A percentile compares a stretch with the other conserved stretches of the same genome.
phyloP scores from a whole-genome alignment of 2,888 invertebrate genomes.

The Tyria jacobaeae region DNA sequence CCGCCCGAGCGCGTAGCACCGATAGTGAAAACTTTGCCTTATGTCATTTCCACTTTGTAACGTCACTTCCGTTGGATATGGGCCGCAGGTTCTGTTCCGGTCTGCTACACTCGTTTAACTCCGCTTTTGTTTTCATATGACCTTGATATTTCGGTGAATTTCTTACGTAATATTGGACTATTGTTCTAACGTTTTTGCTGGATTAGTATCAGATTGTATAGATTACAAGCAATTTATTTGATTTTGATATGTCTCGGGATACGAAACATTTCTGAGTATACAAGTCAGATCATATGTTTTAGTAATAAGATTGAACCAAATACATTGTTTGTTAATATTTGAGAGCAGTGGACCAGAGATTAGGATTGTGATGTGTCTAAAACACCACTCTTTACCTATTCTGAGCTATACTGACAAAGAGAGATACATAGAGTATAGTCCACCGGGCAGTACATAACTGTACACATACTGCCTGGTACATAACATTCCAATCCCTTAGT shows the following conservation, averaged over 20 bases:
- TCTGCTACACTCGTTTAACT: slow-evolving; percentile 72
- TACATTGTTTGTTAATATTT: too few species aligned
- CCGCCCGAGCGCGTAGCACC: slow-evolving; percentile 65
- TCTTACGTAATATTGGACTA: slow-evolving; percentile 59
- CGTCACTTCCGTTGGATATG: slow-evolving; percentile 76
- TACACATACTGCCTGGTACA: too few species aligned
- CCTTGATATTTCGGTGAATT: slow-evolving; percentile 66
- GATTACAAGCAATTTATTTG: slow-evolving; percentile 28
- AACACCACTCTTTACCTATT: too few species aligned
- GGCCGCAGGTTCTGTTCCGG: slow-evolving; percentile 70
- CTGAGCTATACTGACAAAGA: too few species aligned
- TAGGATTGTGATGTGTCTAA: too few species aligned
- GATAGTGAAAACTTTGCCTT: slow-evolving; percentile 76
- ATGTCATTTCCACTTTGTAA: slow-evolving; percentile 51
- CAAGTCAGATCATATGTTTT: background rate
- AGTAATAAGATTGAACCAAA: background rate
- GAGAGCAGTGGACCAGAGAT: too few species aligned
- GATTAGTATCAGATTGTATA: slow-evolving; percentile 34
- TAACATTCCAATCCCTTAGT: too few species aligned
- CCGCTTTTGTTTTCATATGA: slow-evolving; percentile 77
- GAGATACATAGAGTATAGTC: too few species aligned
- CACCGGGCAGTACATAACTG: too few species aligned
- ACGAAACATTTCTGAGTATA: background rate
- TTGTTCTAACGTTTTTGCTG: slow-evolving; percentile 49
- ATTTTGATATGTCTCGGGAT: background rate